These are phyloP conservation scores for Orthonyx spaldingii DNA, from an alignment of 2,113 vertebrate species.

Conservation along the genomic window DNA sequence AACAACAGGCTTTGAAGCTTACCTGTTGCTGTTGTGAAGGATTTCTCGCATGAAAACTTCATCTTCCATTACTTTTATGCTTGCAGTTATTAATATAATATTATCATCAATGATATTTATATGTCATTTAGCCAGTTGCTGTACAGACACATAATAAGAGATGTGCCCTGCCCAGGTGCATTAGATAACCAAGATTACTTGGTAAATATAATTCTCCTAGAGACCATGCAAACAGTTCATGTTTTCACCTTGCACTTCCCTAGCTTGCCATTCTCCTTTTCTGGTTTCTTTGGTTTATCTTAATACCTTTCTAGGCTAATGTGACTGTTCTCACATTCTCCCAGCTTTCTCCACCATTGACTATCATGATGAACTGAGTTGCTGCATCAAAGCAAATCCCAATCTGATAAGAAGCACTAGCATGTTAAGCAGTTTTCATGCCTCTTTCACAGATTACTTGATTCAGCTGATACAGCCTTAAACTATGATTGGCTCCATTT, in stretches of 20 bases:
- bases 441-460: not conserved
- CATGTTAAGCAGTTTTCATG: not conserved
- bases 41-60: not conserved
- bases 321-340: not conserved
- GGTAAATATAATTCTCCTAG: not conserved
- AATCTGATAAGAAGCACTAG: not conserved
- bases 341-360: not conserved
- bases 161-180: rapidly evolving
- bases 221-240: not conserved
- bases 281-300: not conserved
- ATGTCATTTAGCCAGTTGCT: not conserved
- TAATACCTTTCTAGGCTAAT: not conserved
- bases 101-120: not conserved
- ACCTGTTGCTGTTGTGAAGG: not conserved
- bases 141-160: not conserved
- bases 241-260: not conserved
- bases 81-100: not conserved
- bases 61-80: not conserved
- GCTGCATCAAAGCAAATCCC: conserved; percentile 24
- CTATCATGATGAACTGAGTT: not conserved
- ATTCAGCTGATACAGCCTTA: not conserved
- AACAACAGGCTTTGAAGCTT: not conserved
- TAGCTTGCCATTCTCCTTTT: not conserved
- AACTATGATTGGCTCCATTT: not conserved
- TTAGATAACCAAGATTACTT: not conserved